Conservation (phyloP, 2,888 invertebrate genomes). For the Tenthredo livida region DNA sequence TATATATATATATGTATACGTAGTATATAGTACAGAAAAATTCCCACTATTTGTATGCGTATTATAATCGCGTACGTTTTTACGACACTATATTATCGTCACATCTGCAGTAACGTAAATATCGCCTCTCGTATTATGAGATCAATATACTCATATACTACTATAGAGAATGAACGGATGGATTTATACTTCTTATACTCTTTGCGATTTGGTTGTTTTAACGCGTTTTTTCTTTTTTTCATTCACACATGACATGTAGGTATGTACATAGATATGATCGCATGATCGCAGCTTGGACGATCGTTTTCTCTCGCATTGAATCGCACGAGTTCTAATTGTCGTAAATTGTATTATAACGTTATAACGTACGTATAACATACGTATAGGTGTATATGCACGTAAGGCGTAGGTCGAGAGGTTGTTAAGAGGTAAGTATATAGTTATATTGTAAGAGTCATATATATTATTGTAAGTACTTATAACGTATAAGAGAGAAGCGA, state of each 20-base stretch:
- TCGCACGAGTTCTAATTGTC: constrained; percentile 25
- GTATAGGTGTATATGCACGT: not conserved
- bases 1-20: not conserved
- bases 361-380: not conserved
- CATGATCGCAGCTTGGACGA: not conserved
- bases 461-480: constrained; percentile 13
- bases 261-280: no score
- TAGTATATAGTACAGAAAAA: not conserved
- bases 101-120: not conserved
- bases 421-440: constrained; percentile 35
- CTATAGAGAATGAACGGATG: no score
- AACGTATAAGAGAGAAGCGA: constrained; percentile 25
- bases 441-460: constrained; percentile 22
- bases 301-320: constrained; percentile 34
- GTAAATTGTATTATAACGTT: constrained; percentile 19
- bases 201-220: not conserved
- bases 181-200: no score
- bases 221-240: not conserved
- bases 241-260: not conserved
- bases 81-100: not conserved
- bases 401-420: constrained; percentile 27
- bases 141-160: not conserved
- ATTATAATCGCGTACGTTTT: not conserved
- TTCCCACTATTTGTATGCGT: not conserved
- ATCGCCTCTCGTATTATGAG: not conserved